These are phyloP conservation scores for Zaprionus gabonicus DNA, from an alignment of 1,140 invertebrate genomes.

Conservation along the genomic window DNA sequence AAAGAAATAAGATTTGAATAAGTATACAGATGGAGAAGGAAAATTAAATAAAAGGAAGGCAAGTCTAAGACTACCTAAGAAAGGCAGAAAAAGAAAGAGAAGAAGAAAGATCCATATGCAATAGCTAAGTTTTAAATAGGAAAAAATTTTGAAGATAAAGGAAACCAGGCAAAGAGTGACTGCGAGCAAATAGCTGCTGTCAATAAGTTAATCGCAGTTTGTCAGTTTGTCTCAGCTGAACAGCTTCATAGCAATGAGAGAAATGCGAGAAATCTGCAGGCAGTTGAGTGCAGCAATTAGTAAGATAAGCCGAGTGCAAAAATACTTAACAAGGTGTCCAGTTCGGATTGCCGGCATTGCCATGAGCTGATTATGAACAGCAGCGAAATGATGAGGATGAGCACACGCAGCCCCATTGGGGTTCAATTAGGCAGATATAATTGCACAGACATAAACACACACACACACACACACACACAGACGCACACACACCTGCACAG, in stretches of 20 bases:
- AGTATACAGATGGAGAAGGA: too few relatives aligned
- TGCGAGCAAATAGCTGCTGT: too few relatives aligned
- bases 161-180: too few relatives aligned
- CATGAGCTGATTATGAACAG: constrained; percentile 56
- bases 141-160: too few relatives aligned
- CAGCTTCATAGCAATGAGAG: not conserved
- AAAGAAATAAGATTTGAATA: too few relatives aligned
- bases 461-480: not conserved
- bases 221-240: too few relatives aligned
- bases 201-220: too few relatives aligned
- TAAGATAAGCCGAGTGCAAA: not conserved
- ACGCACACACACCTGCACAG: not conserved
- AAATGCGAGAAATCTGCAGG: not conserved
- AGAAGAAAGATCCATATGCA: too few relatives aligned
- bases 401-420: constrained; percentile 57
- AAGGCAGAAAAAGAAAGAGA: too few relatives aligned
- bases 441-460: constrained; percentile 61
- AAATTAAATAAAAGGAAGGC: too few relatives aligned
- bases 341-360: not conserved
- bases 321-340: not conserved
- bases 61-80: too few relatives aligned
- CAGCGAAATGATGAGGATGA: constrained; percentile 23
- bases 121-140: too few relatives aligned
- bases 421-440: constrained; percentile 82
- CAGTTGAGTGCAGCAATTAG: not conserved